phyloP scores from a whole-genome alignment of 2,797 vertebrate species.

The Mormyrus hasselquistii region DNA sequence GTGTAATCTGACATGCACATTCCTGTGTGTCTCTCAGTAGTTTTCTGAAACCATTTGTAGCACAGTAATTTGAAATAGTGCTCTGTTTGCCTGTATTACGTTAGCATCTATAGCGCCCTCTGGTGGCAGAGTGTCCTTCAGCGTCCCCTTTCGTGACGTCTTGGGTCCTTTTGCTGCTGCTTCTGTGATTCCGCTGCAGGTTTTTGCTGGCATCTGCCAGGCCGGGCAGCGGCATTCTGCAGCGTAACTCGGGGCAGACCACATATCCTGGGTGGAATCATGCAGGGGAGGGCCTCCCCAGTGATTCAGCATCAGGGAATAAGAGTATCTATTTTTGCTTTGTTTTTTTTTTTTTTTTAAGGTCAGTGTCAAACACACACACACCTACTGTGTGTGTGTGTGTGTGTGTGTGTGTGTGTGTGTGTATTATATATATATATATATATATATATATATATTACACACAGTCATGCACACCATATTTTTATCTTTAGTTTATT shows the following conservation, averaged over 20 bases:
- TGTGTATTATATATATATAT: neutral
- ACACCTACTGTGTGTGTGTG: no score
- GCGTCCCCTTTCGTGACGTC: neutral
- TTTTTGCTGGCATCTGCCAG: neutral
- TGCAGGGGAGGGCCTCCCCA: constrained; percentile 39
- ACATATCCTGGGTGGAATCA: neutral
- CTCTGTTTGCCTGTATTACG: neutral
- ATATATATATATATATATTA: neutral
- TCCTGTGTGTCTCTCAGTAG: neutral
- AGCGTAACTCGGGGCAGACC: neutral
- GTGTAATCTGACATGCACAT: neutral
- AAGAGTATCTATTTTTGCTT: constrained; percentile 38
- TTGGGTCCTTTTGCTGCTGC: neutral
- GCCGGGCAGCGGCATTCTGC: neutral
- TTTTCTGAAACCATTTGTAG: neutral
- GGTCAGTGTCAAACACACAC: constrained; percentile 37
- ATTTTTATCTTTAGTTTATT: constrained; percentile 27
- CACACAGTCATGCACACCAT: constrained; percentile 8
- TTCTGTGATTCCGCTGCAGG: neutral
- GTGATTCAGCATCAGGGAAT: constrained; percentile 38
- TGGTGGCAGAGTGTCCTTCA: constrained; percentile 6
- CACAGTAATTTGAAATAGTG: neutral
- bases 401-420: no score
- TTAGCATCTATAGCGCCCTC: constrained; percentile 5
- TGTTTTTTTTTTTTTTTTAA: constrained; percentile 30